Conservation (phyloP, 2,113 vertebrate genomes). For the Dermatemys mawii region DNA sequence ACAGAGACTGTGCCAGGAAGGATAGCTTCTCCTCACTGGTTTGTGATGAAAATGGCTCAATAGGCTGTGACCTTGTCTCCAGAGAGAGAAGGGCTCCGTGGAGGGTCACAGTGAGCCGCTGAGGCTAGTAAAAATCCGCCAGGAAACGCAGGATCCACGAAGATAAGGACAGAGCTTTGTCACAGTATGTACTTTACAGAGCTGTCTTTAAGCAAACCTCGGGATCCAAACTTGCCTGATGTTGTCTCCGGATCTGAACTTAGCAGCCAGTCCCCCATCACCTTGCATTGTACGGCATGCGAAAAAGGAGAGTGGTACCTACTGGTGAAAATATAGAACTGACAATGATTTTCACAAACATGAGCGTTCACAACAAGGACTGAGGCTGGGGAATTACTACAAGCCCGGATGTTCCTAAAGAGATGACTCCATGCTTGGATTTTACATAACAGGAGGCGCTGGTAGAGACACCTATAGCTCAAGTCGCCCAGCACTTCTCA, state of each 20-base stretch:
- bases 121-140: too few species aligned
- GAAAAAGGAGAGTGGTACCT: background rate
- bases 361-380: background rate
- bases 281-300: background rate
- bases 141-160: too few species aligned
- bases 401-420: background rate
- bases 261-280: background rate
- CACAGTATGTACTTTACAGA: background rate
- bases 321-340: background rate
- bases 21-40: too few species aligned
- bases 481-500: background rate
- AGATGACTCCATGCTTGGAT: background rate
- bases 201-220: background rate
- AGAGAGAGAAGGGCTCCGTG: too few species aligned
- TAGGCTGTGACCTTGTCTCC: too few species aligned
- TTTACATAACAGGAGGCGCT: background rate
- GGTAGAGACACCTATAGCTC: background rate
- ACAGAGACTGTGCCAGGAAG: too few species aligned
- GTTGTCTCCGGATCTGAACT: background rate
- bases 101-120: too few species aligned
- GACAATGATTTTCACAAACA: background rate
- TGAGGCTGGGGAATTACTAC: background rate
- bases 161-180: too few species aligned
- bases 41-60: too few species aligned
- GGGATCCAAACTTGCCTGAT: background rate